Base-by-base conservation (phyloP, 1,140 invertebrate genomes). In the Artemia franciscana region DNA sequence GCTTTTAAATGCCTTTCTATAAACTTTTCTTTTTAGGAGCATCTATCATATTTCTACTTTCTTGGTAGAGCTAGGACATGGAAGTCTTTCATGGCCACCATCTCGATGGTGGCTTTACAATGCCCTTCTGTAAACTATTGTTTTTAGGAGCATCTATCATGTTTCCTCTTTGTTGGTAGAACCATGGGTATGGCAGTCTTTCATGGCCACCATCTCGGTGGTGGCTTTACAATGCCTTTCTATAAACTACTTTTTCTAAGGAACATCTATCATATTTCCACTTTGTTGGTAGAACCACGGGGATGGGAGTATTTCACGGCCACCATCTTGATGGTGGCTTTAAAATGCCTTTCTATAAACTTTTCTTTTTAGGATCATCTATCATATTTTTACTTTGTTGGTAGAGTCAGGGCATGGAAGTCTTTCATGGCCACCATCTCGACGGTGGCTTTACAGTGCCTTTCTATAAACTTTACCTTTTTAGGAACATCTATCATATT, bases 191-290 rank as follows among this genome's bases (percentile, higher is more conserved):
- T 97, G 67, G 92, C 92, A 7, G 82, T 96, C 64, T 98, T 97
- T 74, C 93, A 98, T 72, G 91, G 93, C 0, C 92, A 97, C 71
- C 92, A 94, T 71, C 79, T 97, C 26, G 92, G 97, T 71, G 93
- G 91, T 25, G 90, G 91, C 0, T 98, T 98, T 70, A 95, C 93
- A 0, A 85, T 89, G 67, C 92, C 92, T 1, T 96, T 97, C 74
- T 97, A 97, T 74, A 96, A 96, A 73, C 93, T 95, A 80, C 74
- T 98, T 57, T 76, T 98, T 4, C 87, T 72, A 83, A 93, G 65
- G 92, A 97, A 79, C 93, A 97, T 73, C 75, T 97, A 59, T 93
- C 90, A 0, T 98, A 98, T 72, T 97, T 97, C 71, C 91, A 97
- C 75, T 98, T 97, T 77, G 91, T 92, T 60, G 93, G 93, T 0